Evolutionary conservation across 2,113 vertebrate genomes (phyloP).

Genomic region (Antechinus stuartii): DNA sequence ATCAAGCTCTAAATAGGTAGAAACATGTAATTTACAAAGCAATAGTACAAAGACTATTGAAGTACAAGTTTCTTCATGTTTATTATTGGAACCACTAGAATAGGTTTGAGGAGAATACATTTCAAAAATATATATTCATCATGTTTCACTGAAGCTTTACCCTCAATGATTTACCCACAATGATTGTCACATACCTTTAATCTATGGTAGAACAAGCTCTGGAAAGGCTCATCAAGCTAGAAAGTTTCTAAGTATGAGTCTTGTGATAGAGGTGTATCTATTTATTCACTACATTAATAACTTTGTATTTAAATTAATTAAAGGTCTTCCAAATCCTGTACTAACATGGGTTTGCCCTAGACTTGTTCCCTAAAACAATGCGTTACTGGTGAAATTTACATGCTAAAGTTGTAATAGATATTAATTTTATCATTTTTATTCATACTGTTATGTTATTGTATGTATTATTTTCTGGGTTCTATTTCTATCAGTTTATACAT

Average conservation of each 20-base stretch:
- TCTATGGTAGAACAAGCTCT: not conserved
- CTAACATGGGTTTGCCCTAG: not conserved
- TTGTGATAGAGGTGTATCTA: not conserved
- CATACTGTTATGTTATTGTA: not conserved
- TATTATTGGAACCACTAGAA: constrained; percentile 17
- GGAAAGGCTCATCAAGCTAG: not conserved
- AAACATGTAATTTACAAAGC: not conserved
- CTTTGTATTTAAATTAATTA: not conserved
- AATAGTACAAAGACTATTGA: not conserved
- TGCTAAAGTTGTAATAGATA: not conserved
- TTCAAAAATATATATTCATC: not conserved
- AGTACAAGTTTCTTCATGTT: not conserved
- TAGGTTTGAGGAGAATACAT: not conserved
- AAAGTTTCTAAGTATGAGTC: not conserved
- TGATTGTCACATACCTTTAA: not conserved
- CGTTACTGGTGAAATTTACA: not conserved
- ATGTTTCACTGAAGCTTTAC: not conserved
- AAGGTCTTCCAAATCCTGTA: not conserved
- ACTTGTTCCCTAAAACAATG: not conserved
- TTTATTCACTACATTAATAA: not conserved
- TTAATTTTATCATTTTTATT: too few species aligned
- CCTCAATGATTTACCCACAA: not conserved
- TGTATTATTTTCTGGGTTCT: not conserved
- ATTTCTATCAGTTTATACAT: not conserved
- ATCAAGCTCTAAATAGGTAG: not conserved